Evolutionary conservation across 2,797 vertebrate species (phyloP).

Genomic region (Sebastes jordani): DNA sequence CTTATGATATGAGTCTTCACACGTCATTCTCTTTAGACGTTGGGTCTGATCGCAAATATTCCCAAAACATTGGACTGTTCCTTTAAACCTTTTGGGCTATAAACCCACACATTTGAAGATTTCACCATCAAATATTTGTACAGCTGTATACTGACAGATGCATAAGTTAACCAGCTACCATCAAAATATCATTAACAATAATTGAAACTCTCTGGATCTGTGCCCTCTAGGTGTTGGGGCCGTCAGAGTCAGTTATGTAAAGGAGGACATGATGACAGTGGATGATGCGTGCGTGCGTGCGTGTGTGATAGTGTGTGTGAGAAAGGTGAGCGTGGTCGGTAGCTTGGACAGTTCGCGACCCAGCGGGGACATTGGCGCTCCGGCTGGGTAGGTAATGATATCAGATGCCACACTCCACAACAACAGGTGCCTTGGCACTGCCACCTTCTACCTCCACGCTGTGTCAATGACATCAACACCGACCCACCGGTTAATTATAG

Average conservation of each 20-base stretch:
- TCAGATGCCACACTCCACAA: constrained; percentile 99
- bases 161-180: constrained; percentile 75
- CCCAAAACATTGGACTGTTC: constrained; percentile 7
- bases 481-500: constrained; percentile 98
- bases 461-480: constrained; percentile 99
- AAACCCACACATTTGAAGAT: constrained; percentile 28
- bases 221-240: constrained; percentile 72
- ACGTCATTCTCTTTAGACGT: neutral
- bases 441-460: constrained; percentile 96
- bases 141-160: constrained; percentile 51
- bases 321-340: constrained; percentile 69
- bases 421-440: constrained; percentile 99
- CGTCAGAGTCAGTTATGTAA: constrained; percentile 72
- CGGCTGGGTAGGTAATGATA: constrained; percentile 99
- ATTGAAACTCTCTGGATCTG: constrained; percentile 73
- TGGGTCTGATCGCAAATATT: neutral
- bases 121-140: constrained; percentile 58
- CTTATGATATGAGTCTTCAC: neutral
- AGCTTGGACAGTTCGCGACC: constrained; percentile 97
- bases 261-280: constrained; percentile 66
- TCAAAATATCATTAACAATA: constrained; percentile 77
- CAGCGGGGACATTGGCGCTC: constrained; percentile 95
- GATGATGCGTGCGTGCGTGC: constrained; percentile 23
- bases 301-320: constrained; percentile 41
- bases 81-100: constrained; percentile 25